These are phyloP conservation scores for Pedetes capensis DNA, from an alignment of 2,113 vertebrate genomes.

Conservation along the genomic window DNA sequence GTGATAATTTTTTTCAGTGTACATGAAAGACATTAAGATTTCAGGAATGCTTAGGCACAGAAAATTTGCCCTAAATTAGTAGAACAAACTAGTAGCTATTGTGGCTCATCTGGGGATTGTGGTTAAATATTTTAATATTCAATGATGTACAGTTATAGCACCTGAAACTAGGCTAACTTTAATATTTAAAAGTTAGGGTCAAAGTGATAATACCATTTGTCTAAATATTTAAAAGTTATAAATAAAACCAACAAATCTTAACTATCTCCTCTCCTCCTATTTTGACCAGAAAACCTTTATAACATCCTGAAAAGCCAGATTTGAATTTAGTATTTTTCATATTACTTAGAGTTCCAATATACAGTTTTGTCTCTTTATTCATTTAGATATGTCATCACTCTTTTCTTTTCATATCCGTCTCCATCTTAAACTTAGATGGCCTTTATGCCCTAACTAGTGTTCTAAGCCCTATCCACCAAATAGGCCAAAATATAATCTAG, in stretches of 20 bases:
- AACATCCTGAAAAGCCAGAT: background rate
- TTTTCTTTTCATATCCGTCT: background rate
- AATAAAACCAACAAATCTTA: too few species aligned
- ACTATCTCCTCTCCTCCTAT: too few species aligned
- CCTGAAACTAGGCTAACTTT: too few species aligned
- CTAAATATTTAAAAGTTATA: conserved; percentile 21
- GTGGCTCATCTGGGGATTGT: background rate
- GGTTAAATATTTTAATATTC: background rate
- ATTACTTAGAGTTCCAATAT: too few species aligned
- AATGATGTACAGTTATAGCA: background rate
- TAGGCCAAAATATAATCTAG: background rate
- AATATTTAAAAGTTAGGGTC: background rate
- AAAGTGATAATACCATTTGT: background rate
- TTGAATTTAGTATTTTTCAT: conserved; percentile 29
- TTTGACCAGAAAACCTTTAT: background rate
- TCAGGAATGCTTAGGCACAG: background rate
- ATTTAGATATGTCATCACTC: too few species aligned
- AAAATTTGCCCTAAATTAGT: background rate
- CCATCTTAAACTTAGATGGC: background rate
- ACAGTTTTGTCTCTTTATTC: too few species aligned
- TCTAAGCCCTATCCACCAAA: background rate
- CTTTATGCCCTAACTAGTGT: background rate
- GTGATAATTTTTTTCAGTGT: background rate
- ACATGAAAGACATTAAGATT: background rate
- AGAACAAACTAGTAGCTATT: background rate